Evolutionary conservation across 2,797 vertebrate genomes (phyloP).

Genomic region (Cryptoblepharus egeriae): DNA sequence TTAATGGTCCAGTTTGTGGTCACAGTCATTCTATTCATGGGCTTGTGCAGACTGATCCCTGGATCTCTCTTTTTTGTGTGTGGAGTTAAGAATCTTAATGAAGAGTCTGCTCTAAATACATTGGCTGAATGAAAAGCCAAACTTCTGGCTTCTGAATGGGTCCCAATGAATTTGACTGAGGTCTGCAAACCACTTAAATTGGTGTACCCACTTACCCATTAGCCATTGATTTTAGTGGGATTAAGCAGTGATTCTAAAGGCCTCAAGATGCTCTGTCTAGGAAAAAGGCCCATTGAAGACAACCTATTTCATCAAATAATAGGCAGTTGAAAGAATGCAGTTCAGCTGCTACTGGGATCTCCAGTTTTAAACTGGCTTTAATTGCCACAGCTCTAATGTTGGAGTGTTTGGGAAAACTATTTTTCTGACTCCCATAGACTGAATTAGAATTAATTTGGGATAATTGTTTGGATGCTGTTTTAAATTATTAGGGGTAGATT

Average conservation of each 20-base stretch:
- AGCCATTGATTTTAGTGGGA: neutral
- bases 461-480: neutral
- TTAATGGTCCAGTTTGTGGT: neutral
- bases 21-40: neutral
- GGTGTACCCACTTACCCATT: neutral
- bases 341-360: neutral
- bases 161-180: neutral
- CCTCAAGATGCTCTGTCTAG: neutral
- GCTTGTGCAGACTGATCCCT: neutral
- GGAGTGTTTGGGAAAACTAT: neutral
- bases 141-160: neutral
- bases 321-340: neutral
- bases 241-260: neutral
- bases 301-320: neutral
- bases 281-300: neutral
- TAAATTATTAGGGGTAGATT: neutral
- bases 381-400: neutral
- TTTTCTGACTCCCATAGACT: neutral
- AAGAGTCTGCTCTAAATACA: neutral
- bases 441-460: neutral
- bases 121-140: neutral
- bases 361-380: neutral
- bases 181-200: neutral
- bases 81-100: neutral
- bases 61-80: neutral